These are phyloP conservation scores for Trochalopteron elliotii DNA, from an alignment of 2,113 vertebrate species.

Conservation along the genomic window DNA sequence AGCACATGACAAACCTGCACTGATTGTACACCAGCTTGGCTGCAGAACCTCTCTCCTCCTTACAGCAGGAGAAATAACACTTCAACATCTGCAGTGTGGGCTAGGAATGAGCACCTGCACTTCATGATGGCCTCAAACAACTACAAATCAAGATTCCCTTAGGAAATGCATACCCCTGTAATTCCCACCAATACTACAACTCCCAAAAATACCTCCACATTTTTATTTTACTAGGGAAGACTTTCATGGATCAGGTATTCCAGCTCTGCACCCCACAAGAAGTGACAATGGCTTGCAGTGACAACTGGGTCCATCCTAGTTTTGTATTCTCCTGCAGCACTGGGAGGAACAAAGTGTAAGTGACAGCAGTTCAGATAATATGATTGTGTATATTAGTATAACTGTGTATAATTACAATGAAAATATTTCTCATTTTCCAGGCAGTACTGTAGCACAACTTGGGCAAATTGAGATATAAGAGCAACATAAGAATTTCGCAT, in stretches of 20 bases:
- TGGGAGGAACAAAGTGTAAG: background rate
- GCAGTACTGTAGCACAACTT: background rate
- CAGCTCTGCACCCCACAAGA: background rate
- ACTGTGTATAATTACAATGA: background rate
- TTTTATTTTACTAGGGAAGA: background rate
- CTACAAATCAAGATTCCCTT: accelerated
- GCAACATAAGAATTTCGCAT: background rate
- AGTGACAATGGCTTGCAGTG: background rate
- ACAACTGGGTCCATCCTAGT: background rate
- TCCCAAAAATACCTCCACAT: background rate
- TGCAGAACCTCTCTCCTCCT: background rate
- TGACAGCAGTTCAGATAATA: background rate
- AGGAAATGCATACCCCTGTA: accelerated
- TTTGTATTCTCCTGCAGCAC: background rate
- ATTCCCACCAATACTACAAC: background rate
- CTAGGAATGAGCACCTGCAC: background rate
- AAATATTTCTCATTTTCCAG: background rate
- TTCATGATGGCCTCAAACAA: accelerated
- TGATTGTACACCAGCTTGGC: background rate
- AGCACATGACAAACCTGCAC: conserved; percentile 21
- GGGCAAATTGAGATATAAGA: background rate
- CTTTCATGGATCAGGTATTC: accelerated
- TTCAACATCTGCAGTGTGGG: background rate
- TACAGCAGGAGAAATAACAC: background rate
- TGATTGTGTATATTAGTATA: background rate